Base-by-base conservation (phyloP, 2,888 invertebrate species). In the Thalpophila matura region DNA sequence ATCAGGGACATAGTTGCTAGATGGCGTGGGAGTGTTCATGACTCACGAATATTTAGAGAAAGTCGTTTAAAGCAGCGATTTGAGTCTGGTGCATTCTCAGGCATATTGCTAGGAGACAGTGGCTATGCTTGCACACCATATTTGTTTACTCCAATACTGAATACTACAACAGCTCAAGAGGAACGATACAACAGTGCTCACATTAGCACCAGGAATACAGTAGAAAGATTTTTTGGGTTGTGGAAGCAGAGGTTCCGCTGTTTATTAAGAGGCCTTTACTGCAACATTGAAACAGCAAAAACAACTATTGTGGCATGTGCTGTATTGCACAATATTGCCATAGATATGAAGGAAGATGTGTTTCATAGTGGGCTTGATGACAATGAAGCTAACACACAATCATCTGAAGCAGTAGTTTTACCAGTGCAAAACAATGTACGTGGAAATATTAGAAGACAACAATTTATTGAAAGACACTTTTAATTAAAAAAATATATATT, bases 21-120 rank as follows among this genome's bases (percentile, higher is more conserved):
- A 20, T 77, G 75, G 74, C 50, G 58, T 20, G 74, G 72, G 6
- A 74, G 72, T 66, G 60, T 57, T 1, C 74, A 76, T 60, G 79
- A 79, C 42, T 72, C 69, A 0, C 12, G 73, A 29, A 79, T 77
- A 29, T 77, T 71, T 35, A 27, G 40, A 27, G 61, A 69, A 37
- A 20, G 61, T 27, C 3, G 43, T 7, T 46, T 75, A 29, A 71
- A 69, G 35, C 58, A 70, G 12, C 12, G 59, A 10, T 76, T 72
- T 70, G 68, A 61, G 22, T 45, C 38, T 31, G 14, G n/a, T n/a
- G n/a, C n/a, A n/a, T n/a, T n/a, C n/a, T n/a, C n/a, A n/a, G n/a
- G n/a, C n/a, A n/a, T n/a, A n/a, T n/a, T n/a, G n/a, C n/a, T n/a
- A n/a, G n/a, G n/a, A n/a, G n/a, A n/a, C n/a, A n/a, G n/a, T n/a